Conservation (phyloP, 2,888 invertebrate species). For the Eupeodes latifasciatus region DNA sequence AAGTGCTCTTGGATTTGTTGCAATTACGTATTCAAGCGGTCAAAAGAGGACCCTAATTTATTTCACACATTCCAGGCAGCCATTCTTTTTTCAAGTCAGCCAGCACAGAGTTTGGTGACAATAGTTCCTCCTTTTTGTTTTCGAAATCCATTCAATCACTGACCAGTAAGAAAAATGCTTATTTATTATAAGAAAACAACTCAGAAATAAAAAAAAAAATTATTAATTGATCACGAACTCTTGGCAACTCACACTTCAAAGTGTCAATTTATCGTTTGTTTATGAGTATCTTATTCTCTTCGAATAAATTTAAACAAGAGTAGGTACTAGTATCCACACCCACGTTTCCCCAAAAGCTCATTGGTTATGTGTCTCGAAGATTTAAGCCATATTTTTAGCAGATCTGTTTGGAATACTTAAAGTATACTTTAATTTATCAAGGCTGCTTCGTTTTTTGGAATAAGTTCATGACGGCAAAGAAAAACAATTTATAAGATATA, state of each 20-base stretch:
- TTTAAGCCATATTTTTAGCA: not conserved
- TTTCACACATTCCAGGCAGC: slow-evolving; percentile 64
- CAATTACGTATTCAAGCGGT: slow-evolving; percentile 68
- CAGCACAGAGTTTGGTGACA: not conserved
- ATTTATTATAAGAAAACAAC: slow-evolving; percentile 31
- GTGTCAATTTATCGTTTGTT: slow-evolving; percentile 76
- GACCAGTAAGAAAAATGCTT: slow-evolving; percentile 47
- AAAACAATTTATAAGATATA: not conserved
- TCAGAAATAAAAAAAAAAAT: slow-evolving; percentile 47
- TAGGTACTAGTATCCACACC: not conserved
- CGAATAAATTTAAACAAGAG: slow-evolving; percentile 70
- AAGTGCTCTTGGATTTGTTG: slow-evolving; percentile 59
- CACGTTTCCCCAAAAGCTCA: slow-evolving; percentile 42
- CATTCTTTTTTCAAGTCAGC: slow-evolving; percentile 14
- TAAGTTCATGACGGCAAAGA: slow-evolving; percentile 1
- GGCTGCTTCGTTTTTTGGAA: slow-evolving; percentile 6
- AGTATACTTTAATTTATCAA: slow-evolving; percentile 18
- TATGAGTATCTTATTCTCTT: slow-evolving; percentile 64
- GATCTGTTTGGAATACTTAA: slow-evolving; percentile 67
- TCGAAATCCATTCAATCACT: slow-evolving; percentile 17
- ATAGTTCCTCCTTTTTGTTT: slow-evolving; percentile 32
- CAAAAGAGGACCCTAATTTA: slow-evolving; percentile 65
- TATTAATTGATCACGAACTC: slow-evolving; percentile 72
- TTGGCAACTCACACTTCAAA: slow-evolving; percentile 70
- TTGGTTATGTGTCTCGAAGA: slow-evolving; percentile 39